Evolutionary conservation across 30 jellyfish, hydroid and myxozoan genomes (phyloP).

Genomic region (Cassiopea xamachana): DNA sequence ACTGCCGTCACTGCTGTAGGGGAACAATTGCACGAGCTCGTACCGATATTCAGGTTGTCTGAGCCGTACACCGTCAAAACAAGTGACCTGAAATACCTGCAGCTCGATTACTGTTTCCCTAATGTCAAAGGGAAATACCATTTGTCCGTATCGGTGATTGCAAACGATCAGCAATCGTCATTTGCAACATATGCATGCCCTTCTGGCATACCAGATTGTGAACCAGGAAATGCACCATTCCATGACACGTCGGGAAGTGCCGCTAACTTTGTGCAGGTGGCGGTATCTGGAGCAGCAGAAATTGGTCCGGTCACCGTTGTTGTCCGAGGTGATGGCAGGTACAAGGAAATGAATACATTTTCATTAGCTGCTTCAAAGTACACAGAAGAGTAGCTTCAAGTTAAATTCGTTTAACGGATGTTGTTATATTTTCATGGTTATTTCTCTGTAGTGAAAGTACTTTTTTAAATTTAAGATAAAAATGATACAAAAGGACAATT

Average conservation of each 20-base stretch:
- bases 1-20: not conserved
- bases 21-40: slow-evolving; percentile 72
- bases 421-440: too few species aligned
- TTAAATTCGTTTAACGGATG: too few species aligned
- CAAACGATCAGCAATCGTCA: slow-evolving; percentile 58
- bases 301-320: slow-evolving; percentile 67
- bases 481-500: too few species aligned
- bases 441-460: too few species aligned
- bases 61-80: slow-evolving; percentile 36
- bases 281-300: slow-evolving; percentile 43
- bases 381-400: not conserved
- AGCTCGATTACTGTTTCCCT: slow-evolving; percentile 59
- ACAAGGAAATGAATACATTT: slow-evolving; percentile 20
- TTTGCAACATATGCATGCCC: slow-evolving; percentile 81
- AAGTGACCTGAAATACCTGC: slow-evolving; percentile 33
- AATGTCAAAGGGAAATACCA: slow-evolving; percentile 10
- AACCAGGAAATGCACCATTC: slow-evolving; percentile 53
- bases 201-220: slow-evolving; percentile 17
- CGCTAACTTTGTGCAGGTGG: slow-evolving; percentile 41
- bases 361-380: slow-evolving; percentile 70
- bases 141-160: slow-evolving; percentile 51
- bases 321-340: slow-evolving; percentile 74
- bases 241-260: slow-evolving; percentile 74
- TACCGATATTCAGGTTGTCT: slow-evolving; percentile 54
- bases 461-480: too few species aligned